Percentiles rank a stretch among this genome's conserved stretches.
phyloP scores from a whole-genome alignment of 2,113 vertebrate genomes.

The Hypomesus transpacificus region DNA sequence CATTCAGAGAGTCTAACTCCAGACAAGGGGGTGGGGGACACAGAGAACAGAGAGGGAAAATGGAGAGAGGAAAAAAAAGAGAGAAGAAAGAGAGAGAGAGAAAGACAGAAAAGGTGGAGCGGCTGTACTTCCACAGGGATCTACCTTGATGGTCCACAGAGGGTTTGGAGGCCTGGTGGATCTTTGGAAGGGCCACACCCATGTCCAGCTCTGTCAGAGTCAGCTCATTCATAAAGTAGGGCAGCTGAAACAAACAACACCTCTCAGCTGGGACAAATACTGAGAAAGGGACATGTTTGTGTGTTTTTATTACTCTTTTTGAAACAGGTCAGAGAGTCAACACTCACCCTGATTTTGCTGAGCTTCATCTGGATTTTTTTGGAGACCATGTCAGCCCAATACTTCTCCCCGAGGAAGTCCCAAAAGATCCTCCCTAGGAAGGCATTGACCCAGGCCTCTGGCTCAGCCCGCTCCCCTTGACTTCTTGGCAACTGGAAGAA shows the following conservation, averaged over 20 bases:
- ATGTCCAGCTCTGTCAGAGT: slow-evolving; percentile 96
- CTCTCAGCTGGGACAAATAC: not conserved
- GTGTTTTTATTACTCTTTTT: not conserved
- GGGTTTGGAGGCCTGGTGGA: slow-evolving; percentile 89
- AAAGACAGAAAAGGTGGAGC: not conserved
- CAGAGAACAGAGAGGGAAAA: not conserved
- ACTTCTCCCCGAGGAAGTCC: slow-evolving; percentile 97
- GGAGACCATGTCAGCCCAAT: slow-evolving; percentile 94
- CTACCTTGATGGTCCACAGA: slow-evolving; percentile 93
- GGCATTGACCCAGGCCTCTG: slow-evolving; percentile 94
- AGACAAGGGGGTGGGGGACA: not conserved
- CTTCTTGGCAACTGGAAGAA: slow-evolving; percentile 71
- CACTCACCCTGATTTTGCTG: slow-evolving; percentile 94
- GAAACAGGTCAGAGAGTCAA: not conserved
- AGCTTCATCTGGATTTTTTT: slow-evolving; percentile 99
- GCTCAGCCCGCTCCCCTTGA: slow-evolving; percentile 69
- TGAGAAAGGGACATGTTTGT: not conserved
- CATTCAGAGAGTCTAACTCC: too few relatives aligned
- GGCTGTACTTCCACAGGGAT: not conserved
- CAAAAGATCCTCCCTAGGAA: slow-evolving; percentile 94
- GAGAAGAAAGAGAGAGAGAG: not conserved
- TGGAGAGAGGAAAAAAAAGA: not conserved
- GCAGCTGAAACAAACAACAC: slow-evolving; percentile 73
- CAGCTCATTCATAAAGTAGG: slow-evolving; percentile 98
- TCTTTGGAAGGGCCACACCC: slow-evolving; percentile 94